These are phyloP conservation scores for Jaculus jaculus DNA, from an alignment of 2,113 vertebrate species.

Conservation along the genomic window DNA sequence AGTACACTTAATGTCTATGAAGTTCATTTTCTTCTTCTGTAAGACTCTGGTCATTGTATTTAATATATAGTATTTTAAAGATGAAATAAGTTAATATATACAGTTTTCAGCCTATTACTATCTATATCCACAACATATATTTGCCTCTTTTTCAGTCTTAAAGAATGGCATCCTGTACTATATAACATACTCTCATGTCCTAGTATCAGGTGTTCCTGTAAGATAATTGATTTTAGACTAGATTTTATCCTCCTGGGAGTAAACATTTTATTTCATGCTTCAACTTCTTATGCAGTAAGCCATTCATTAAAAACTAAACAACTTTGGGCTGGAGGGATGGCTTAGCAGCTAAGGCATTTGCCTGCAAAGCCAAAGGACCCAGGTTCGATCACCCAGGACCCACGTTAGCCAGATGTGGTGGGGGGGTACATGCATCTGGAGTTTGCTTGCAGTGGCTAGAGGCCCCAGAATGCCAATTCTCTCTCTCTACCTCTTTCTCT, in stretches of 20 bases:
- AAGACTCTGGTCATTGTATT: not conserved
- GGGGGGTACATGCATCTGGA: no score
- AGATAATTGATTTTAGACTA: not conserved
- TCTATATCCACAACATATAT: not conserved
- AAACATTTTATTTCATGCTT: not conserved
- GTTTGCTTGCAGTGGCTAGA: no score
- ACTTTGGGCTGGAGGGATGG: no score
- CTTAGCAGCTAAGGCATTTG: no score
- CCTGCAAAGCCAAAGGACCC: no score
- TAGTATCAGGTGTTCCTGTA: not conserved
- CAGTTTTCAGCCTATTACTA: not conserved
- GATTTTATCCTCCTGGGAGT: not conserved
- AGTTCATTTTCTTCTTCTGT: slow-evolving; percentile 37
- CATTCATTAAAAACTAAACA: not conserved
- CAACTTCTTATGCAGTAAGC: not conserved
- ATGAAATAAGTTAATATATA: not conserved
- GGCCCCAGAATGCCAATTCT: no score
- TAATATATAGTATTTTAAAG: slow-evolving; percentile 15
- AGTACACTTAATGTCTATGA: not conserved
- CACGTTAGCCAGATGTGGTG: no score
- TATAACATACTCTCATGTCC: not conserved
- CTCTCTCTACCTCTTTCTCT: no score
- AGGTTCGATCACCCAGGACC: no score
- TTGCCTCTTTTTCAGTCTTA: not conserved
- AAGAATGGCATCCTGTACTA: not conserved